Base-by-base conservation (phyloP, 2,888 invertebrate genomes). In the Pecten maximus region DNA sequence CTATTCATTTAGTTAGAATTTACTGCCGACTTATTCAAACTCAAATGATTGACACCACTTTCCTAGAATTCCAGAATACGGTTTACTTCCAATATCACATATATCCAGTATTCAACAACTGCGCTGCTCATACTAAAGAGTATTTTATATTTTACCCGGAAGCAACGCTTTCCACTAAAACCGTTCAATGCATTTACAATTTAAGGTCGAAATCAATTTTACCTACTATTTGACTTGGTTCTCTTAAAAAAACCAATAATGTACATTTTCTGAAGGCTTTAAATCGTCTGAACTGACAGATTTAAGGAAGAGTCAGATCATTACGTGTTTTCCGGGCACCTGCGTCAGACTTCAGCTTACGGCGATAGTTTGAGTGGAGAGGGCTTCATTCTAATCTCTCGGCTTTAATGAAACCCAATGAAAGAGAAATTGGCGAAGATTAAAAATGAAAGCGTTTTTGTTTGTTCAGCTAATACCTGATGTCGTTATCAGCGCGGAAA, bases 381-480 rank as follows among this genome's bases (percentile, higher is more conserved):
- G 8, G 35, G 74, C 35, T 74, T 74, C 74, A 35, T 23, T 74
- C 74, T 74, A 28, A 74, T 74, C 74, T 74, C 28, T 10, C 28
- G 28, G 6, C 74, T 74, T 74, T 74, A 74, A 74, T 74, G 74
- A 74, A 74, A 74, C 35, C 74, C 74, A 74, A 74, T 74, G 74
- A 74, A 74, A 74, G 74, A 28, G 74, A 74, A 74, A 74, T 74
- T 74, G 74, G 74, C 35, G 74, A 74, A 74, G 74, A 74, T 74
- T 74, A 74, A 74, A 74, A 74, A 10, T 74, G 74, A 74, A 74
- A 74, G 74, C 35, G 23, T 35, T 74, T 74, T 8, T 74, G 74
- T 74, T 74, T 74, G 74, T 35, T 28, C 74, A 74, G 74, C 74
- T 74, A 74, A 74, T 74, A 74, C 74, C 74, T 35, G 0, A 28